Evolutionary conservation across 2,797 vertebrate genomes (phyloP).

Genomic region (Clamator glandarius): DNA sequence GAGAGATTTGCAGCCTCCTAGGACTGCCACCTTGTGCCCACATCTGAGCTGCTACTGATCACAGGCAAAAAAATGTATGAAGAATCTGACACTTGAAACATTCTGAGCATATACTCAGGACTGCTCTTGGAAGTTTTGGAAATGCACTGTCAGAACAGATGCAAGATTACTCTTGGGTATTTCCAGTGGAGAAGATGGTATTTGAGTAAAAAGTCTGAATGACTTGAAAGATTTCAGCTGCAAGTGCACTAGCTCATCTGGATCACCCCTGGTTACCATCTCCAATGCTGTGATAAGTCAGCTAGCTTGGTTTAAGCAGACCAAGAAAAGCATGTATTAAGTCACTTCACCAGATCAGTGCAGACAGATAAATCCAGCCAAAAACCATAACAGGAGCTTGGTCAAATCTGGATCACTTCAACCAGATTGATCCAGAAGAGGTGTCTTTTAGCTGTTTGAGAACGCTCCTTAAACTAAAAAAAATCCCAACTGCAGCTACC

Average conservation of each 20-base stretch:
- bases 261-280: not conserved
- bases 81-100: not conserved
- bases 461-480: not conserved
- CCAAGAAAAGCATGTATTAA: not conserved
- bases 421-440: not conserved
- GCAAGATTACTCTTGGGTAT: not conserved
- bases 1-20: not conserved
- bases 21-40: not conserved
- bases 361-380: not conserved
- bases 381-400: not conserved
- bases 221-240: not conserved
- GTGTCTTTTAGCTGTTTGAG: not conserved
- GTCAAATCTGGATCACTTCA: not conserved
- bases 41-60: not conserved
- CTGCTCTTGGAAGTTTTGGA: not conserved
- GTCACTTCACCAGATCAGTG: not conserved
- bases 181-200: not conserved
- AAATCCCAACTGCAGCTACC: not conserved
- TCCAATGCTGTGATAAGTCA: not conserved
- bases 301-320: not conserved
- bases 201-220: not conserved
- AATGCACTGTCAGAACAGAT: not conserved
- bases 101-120: fast-evolving
- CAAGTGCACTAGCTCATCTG: not conserved
- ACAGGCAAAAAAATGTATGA: not conserved